Conservation (phyloP, 2,113 vertebrate species). For the Neoarius graeffei region DNA sequence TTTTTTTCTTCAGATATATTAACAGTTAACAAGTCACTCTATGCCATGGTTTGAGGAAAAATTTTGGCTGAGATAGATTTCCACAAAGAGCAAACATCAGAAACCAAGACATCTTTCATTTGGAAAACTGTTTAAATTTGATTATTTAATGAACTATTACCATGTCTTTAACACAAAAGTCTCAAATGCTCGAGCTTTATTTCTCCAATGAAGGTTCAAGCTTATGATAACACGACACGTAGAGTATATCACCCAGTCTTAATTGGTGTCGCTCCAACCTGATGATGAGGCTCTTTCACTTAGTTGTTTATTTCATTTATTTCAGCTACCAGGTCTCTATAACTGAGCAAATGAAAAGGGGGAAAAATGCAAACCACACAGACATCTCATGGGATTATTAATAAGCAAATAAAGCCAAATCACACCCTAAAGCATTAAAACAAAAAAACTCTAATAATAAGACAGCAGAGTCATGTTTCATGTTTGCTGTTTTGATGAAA, state of each 20-base stretch:
- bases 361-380: not conserved
- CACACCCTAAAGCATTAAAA: constrained; percentile 16
- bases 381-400: not conserved
- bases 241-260: not conserved
- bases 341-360: constrained; percentile 21
- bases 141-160: not conserved
- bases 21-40: not conserved
- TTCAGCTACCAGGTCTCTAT: constrained; percentile 1
- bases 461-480: constrained; percentile 40
- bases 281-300: not conserved
- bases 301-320: not conserved
- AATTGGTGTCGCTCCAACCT: not conserved
- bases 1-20: too few species aligned
- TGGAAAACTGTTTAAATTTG: not conserved
- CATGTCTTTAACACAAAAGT: not conserved
- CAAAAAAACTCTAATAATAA: not conserved
- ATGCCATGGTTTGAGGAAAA: not conserved
- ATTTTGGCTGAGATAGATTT: not conserved
- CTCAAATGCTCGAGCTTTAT: not conserved
- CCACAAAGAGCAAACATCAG: not conserved
- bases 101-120: not conserved
- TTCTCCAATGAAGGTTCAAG: not conserved
- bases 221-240: not conserved
- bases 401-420: constrained; percentile 33
- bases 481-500: not conserved